These are phyloP conservation scores for Cheumatopsyche charites DNA, from an alignment of 1,140 invertebrate species.

Conservation along the genomic window DNA sequence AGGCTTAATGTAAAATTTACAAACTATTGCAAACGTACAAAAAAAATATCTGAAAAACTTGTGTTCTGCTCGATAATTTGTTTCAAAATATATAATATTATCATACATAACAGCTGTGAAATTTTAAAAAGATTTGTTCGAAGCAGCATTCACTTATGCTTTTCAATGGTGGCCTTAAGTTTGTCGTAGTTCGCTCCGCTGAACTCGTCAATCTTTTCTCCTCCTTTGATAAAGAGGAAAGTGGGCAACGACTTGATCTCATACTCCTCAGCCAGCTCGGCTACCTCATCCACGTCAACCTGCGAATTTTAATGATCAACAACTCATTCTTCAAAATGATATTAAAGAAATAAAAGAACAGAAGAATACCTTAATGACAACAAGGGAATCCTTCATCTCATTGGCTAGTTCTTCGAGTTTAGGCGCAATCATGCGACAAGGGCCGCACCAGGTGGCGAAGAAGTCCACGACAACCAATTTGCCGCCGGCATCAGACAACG, in stretches of 20 bases:
- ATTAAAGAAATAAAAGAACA: no score
- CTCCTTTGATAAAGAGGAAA: constrained; percentile 87
- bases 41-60: no score
- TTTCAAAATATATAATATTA: no score
- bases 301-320: constrained; percentile 55
- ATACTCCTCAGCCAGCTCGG: constrained; percentile 81
- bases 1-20: no score
- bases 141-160: constrained; percentile 51
- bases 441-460: constrained; percentile 87
- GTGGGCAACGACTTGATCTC: constrained; percentile 91
- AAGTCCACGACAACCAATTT: constrained; percentile 92
- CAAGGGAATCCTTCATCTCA: constrained; percentile 61
- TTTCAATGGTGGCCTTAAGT: constrained; percentile 68
- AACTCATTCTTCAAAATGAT: no score
- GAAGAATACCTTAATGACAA: constrained; percentile 63
- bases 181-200: constrained; percentile 81
- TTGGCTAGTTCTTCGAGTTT: constrained; percentile 71
- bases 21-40: no score
- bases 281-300: constrained; percentile 91
- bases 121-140: not conserved
- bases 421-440: constrained; percentile 92
- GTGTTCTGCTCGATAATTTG: no score
- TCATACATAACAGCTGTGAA: no score
- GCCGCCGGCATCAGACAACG: constrained; percentile 76
- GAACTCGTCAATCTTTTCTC: constrained; percentile 72